Percentiles rank a stretch among this genome's conserved stretches.
phyloP scores from a whole-genome alignment of 2,888 invertebrate species.

The Ichneumon xanthorius region DNA sequence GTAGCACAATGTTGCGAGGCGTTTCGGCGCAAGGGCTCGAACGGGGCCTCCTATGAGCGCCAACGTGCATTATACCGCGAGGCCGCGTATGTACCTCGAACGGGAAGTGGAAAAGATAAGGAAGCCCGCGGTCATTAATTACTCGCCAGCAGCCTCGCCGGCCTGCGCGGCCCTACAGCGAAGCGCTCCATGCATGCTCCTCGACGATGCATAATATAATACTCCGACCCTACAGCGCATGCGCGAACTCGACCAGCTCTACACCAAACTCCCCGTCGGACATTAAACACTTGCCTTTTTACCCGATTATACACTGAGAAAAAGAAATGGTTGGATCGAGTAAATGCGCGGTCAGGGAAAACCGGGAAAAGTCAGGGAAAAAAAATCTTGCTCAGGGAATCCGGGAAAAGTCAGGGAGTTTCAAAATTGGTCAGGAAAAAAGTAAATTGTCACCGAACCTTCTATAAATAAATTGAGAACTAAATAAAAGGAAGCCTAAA shows the following conservation, averaged over 20 bases:
- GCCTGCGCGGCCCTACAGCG: conserved; percentile 44
- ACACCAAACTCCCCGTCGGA: conserved; percentile 34
- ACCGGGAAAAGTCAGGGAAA: too few relatives aligned
- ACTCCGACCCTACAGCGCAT: conserved; percentile 10
- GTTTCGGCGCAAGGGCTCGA: conserved; percentile 37
- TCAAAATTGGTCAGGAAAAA: too few relatives aligned
- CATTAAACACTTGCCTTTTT: conserved; percentile 15
- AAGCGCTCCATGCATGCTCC: conserved; percentile 42
- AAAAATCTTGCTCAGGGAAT: too few relatives aligned
- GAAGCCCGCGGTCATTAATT: conserved; percentile 77
- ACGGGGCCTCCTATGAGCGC: conserved; percentile 29
- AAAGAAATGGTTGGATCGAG: too few relatives aligned
- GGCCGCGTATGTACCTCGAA: conserved; percentile 72
- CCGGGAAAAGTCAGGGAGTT: too few relatives aligned
- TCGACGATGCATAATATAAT: conserved; percentile 14
- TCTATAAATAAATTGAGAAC: too few relatives aligned
- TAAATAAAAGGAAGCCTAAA: too few relatives aligned
- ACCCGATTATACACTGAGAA: too few relatives aligned
- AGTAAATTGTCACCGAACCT: too few relatives aligned
- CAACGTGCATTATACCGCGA: conserved; percentile 24
- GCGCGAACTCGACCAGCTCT: conserved; percentile 42
- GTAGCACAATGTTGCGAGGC: conserved; percentile 47
- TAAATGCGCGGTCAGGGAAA: too few relatives aligned
- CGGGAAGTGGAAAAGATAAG: conserved; percentile 80
- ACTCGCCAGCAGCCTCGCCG: conserved; percentile 57